These are phyloP conservation scores for Fragum sueziense DNA, from an alignment of 2,888 invertebrate genomes.

Conservation along the genomic window DNA sequence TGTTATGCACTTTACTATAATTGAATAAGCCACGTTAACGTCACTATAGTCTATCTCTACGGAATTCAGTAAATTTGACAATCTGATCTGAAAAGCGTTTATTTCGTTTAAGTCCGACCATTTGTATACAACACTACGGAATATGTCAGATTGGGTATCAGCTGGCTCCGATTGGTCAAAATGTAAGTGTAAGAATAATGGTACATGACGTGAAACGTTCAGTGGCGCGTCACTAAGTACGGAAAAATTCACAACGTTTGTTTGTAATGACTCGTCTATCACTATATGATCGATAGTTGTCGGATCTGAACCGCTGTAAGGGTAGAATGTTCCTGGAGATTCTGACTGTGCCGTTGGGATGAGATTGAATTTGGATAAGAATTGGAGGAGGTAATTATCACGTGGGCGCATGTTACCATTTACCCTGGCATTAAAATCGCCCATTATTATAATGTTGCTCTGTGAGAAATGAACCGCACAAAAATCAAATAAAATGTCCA, in stretches of 20 bases:
- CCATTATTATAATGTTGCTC: neutral
- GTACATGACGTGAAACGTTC: constrained; percentile 10
- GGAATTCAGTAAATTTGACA: neutral
- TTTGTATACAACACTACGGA: neutral
- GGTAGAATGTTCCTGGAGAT: neutral
- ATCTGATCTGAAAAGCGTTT: neutral
- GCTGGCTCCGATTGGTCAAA: neutral
- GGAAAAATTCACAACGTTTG: neutral
- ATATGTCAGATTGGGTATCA: neutral
- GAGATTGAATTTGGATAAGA: neutral
- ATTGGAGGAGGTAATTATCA: neutral
- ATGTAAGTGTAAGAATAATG: neutral
- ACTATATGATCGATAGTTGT: neutral
- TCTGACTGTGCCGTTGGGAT: neutral
- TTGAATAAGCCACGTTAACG: neutral
- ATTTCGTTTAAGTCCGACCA: neutral
- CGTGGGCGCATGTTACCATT: neutral
- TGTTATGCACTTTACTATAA: neutral
- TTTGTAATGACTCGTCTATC: neutral
- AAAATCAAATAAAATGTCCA: neutral
- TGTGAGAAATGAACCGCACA: neutral
- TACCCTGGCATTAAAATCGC: neutral
- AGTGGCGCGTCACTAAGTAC: neutral
- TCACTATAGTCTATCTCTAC: neutral
- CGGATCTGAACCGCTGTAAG: neutral